Percentiles rank a stretch among this genome's conserved stretches.
These are phyloP conservation scores for Benitochromis conjunctus DNA, from an alignment of 2,113 vertebrate species.

Conservation along the genomic window DNA sequence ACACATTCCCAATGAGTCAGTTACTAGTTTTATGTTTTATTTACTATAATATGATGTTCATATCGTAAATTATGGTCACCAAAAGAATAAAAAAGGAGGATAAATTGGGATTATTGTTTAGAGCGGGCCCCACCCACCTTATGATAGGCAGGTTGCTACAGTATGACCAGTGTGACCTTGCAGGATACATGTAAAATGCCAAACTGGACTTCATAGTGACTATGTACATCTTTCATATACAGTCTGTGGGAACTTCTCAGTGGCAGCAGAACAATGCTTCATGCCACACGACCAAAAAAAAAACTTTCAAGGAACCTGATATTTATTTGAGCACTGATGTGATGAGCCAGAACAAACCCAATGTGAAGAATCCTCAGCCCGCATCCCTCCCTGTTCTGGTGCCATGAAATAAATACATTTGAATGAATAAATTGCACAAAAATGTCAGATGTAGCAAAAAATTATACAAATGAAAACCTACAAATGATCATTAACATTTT, in stretches of 20 bases:
- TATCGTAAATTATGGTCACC: background rate
- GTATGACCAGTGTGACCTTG: background rate
- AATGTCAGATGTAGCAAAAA: background rate
- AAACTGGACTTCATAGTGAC: background rate
- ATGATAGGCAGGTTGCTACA: background rate
- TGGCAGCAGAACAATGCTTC: too few species aligned
- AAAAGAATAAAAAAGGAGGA: background rate
- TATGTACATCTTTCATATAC: background rate
- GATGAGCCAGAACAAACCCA: too few species aligned
- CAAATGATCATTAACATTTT: background rate
- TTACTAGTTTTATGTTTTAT: background rate
- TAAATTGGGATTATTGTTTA: background rate
- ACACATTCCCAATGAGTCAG: background rate
- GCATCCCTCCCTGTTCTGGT: too few species aligned
- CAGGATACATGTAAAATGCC: background rate
- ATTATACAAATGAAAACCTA: rapidly evolving
- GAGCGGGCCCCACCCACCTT: background rate
- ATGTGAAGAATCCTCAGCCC: too few species aligned
- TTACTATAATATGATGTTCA: background rate
- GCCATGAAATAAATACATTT: too few species aligned
- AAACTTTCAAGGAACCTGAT: too few species aligned
- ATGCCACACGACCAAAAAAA: background rate
- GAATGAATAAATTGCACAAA: background rate
- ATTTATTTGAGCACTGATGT: too few species aligned
- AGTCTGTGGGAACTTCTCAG: too few species aligned